Conservation (phyloP, 2,888 invertebrate genomes). For the Synanthedon vespiformis region DNA sequence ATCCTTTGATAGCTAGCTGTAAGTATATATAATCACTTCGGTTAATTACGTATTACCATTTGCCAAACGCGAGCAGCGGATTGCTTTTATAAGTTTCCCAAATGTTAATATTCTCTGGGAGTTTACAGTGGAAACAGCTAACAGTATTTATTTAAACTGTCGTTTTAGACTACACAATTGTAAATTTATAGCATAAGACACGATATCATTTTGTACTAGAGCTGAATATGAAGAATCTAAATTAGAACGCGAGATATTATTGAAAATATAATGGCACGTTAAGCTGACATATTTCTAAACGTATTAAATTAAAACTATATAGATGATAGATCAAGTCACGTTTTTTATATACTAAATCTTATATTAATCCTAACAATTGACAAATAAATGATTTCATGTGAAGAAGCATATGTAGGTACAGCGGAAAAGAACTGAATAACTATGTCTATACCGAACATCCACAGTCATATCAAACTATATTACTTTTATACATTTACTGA, state of each 20-base stretch:
- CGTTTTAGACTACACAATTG: conserved; percentile 5
- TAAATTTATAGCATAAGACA: conserved; percentile 34
- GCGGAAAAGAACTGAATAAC: conserved; percentile 38
- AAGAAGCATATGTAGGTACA: conserved; percentile 50
- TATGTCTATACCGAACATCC: conserved; percentile 38
- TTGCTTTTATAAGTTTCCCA: neutral
- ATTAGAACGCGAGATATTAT: neutral
- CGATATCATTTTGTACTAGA: conserved; percentile 51
- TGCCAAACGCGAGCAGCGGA: too few species aligned
- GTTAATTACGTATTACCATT: too few species aligned
- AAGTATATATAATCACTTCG: too few species aligned
- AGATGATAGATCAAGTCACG: neutral
- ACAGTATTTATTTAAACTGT: conserved; percentile 2
- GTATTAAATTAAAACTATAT: neutral
- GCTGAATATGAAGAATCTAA: conserved; percentile 14
- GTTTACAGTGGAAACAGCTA: conserved; percentile 7
- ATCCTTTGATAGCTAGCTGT: too few species aligned
- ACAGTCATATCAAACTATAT: conserved; percentile 52
- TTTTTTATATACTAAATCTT: conserved; percentile 9
- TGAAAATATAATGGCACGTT: neutral
- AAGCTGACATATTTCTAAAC: neutral
- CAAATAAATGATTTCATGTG: conserved; percentile 28
- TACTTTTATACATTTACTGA: conserved; percentile 44
- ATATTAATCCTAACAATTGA: conserved; percentile 39
- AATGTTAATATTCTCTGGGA: conserved; percentile 7